Base-by-base conservation (phyloP, 2,113 vertebrate genomes). In the Recurvirostra avosetta region DNA sequence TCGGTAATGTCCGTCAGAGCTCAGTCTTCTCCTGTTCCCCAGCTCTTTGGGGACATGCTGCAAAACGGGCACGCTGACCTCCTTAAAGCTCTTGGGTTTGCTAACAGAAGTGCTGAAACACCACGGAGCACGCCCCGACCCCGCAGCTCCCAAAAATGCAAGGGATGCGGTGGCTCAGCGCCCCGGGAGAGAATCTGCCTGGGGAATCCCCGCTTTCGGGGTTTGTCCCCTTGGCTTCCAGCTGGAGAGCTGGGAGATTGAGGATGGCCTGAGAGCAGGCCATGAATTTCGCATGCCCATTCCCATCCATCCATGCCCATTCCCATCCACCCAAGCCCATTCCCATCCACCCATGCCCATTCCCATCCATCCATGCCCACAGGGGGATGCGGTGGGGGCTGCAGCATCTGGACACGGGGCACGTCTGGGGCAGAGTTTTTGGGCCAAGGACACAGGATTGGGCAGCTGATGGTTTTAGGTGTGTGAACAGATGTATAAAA, bases 1-100 rank as follows among this genome's bases (percentile, higher is more conserved):
- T 18, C 1, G 4, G n/a, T 13, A 27, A 18, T 0, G 2, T 45
- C 56, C 1, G 1, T 49, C 1, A 2, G 70, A 56, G 30, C 16
- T 67, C 23, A 49, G 23, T 36, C 18, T 25, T 50, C 67, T 58
- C 55, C 30, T 22, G 15, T 62, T 56, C 32, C 61, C 20, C 18
- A 7, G 17, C 15, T 32, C 2, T 45, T 11, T 21, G 65, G 47
- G 30, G 29, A 61, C 11, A 26, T 41, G 68, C 40, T 71, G 68
- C 13, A 16, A 13, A 75, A 34, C 0, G 5, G 62, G 15, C 16
- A 12, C 0, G 0, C 10, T 11, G 18, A 52, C 12, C 41, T 86
- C 49, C 47, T 45, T n/a, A 15, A 41, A 41, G 41, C 34, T 79
- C 59, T 16, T 7, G 43, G 40, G 6, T 61, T 68, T 56, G 11